A percentile compares a stretch with the other conserved stretches of the same genome.
phyloP scores from a whole-genome alignment of 2,888 invertebrate species.

The Blastobasis lacticolella region DNA sequence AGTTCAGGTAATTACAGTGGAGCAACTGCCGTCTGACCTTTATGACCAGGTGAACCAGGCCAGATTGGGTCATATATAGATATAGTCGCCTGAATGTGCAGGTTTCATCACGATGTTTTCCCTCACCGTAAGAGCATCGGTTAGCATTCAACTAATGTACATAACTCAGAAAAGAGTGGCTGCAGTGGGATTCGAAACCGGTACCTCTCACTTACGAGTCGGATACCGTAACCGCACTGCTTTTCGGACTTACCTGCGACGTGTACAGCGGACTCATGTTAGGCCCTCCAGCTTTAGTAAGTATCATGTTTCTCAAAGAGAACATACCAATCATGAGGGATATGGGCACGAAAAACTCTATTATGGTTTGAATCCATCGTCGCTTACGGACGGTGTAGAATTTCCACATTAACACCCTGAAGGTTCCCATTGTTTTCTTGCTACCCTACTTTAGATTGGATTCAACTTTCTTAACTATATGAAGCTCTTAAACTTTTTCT shows the following conservation, averaged over 20 bases:
- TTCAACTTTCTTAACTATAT: too few relatives aligned
- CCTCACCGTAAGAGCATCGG: too few relatives aligned
- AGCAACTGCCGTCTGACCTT: too few relatives aligned
- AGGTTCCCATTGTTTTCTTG: too few relatives aligned
- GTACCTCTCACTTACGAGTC: background rate
- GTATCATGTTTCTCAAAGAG: conserved; percentile 2
- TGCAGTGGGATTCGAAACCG: background rate
- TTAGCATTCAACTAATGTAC: too few relatives aligned
- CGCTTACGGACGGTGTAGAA: conserved; percentile 28
- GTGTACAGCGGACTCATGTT: background rate
- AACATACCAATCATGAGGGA: conserved; percentile 18
- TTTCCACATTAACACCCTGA: conserved; percentile 36
- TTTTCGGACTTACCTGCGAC: background rate
- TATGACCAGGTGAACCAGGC: too few relatives aligned
- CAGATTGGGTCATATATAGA: too few relatives aligned
- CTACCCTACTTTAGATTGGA: too few relatives aligned
- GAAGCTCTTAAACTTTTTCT: too few relatives aligned
- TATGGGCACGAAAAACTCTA: conserved; percentile 23
- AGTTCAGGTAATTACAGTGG: too few relatives aligned
- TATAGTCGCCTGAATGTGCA: too few relatives aligned
- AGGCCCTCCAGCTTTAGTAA: background rate
- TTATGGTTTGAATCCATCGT: conserved; percentile 22
- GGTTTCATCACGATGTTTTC: too few relatives aligned
- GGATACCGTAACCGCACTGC: background rate
- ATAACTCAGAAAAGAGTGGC: background rate